phyloP scores from a whole-genome alignment of 2,797 vertebrate species.

The Chaetophractus vellerosus region DNA sequence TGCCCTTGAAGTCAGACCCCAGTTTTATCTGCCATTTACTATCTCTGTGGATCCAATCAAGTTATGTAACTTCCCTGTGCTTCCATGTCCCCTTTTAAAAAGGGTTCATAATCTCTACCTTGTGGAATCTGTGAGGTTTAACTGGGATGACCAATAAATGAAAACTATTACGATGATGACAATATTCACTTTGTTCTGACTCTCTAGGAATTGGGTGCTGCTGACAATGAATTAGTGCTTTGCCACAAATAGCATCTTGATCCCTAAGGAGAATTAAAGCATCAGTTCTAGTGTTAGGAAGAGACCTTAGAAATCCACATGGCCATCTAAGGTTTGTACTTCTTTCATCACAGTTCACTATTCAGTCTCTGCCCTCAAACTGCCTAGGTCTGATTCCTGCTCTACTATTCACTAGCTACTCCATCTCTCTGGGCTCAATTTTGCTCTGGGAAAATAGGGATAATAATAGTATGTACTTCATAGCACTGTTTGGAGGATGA shows the following conservation, averaged over 20 bases:
- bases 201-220: slow-evolving; percentile 8
- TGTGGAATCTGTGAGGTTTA: background rate
- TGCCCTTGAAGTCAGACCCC: background rate
- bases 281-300: background rate
- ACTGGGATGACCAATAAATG: background rate
- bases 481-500: background rate
- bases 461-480: background rate
- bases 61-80: background rate
- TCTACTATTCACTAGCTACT: background rate
- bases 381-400: background rate
- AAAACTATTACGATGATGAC: background rate
- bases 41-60: background rate
- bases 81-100: background rate
- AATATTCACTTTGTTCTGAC: background rate
- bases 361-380: background rate
- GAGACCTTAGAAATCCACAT: background rate
- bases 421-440: background rate
- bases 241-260: background rate
- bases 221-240: background rate
- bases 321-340: background rate
- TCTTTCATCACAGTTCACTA: no score
- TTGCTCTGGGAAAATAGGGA: background rate
- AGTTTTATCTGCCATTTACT: background rate
- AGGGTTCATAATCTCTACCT: background rate
- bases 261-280: background rate